A percentile compares a stretch with the other conserved stretches of the same genome.
These are phyloP conservation scores for Trichogramma pretiosum DNA, from an alignment of 1,140 invertebrate genomes.

Conservation along the genomic window DNA sequence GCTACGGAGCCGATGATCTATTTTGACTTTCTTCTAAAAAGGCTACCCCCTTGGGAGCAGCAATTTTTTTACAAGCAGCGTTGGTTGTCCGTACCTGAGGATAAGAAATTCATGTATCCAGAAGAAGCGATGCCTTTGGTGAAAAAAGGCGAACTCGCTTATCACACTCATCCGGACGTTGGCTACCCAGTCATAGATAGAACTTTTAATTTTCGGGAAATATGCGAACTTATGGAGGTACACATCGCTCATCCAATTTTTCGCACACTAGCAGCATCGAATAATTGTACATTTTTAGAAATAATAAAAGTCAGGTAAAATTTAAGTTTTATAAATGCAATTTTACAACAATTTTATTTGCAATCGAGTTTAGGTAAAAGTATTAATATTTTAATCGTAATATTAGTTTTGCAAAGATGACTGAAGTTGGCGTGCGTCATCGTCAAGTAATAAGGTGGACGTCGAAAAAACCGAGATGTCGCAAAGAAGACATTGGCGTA, in stretches of 20 bases:
- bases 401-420: neutral
- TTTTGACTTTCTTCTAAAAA: slow-evolving; percentile 31
- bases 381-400: neutral
- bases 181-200: slow-evolving; percentile 19
- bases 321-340: neutral
- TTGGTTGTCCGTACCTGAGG: slow-evolving; percentile 17
- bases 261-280: slow-evolving; percentile 14
- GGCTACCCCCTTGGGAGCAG: slow-evolving; percentile 21
- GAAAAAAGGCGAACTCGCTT: slow-evolving; percentile 2
- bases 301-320: slow-evolving; percentile 18
- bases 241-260: slow-evolving; percentile 2
- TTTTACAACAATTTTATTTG: neutral
- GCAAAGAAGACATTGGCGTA: neutral
- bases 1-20: slow-evolving; percentile 31
- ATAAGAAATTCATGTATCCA: slow-evolving; percentile 8
- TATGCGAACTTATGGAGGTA: slow-evolving; percentile 22
- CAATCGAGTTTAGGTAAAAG: too few relatives aligned
- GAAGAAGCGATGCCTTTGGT: slow-evolving; percentile 14
- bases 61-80: slow-evolving; percentile 4
- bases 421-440: neutral
- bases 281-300: slow-evolving; percentile 20
- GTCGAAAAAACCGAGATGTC: neutral
- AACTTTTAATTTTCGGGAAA: slow-evolving; percentile 19
- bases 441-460: neutral
- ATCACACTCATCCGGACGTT: slow-evolving; percentile 20